Base-by-base conservation (phyloP, 2,888 invertebrate species). In the Hyposoter didymator region DNA sequence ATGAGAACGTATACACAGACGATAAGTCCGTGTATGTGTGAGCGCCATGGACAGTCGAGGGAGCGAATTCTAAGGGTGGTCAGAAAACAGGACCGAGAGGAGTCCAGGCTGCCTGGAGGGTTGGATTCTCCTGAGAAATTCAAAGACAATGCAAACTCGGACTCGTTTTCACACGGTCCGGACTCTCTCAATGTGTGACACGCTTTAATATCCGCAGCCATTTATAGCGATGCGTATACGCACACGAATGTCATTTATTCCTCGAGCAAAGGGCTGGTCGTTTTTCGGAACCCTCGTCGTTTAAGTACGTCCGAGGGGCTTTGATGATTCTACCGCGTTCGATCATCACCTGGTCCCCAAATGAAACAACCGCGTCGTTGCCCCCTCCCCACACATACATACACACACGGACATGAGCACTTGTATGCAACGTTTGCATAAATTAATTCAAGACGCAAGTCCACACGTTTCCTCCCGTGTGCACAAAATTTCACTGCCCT, bases 261-360 rank as follows among this genome's bases (percentile, higher is more conserved):
- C 22, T 17, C 17, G 52, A 28, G 22, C 39, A 70, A 80, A 82
- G 84, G 79, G 79, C 72, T 85, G 73, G 32, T 28, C 72, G 73
- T 59, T 67, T 74, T 52, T 28, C 59, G 22, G 45, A 39, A 39
- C 73, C 80, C 66, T 66, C 75, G 66, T 66, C 75, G 66, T 43
- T n/a, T 47, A 19, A 73, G 19, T 45, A 70, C 66, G 82, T 82
- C 73, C 82, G 82, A 78, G 83, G 69, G 84, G 82, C 43, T 39
- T 45, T 62, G 78, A 73, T 32, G 72, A 80, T 73, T 82, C 85
- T 82, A 69, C 82, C 88, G 88, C 88, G 88, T 88, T 89, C 89
- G 92, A 92, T 92, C 92, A 92, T 92, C 93, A 92, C 92, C 91
- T 92, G 92, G 92, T 75, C 69, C 87, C 89, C 35, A 59, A 59